Evolutionary conservation across 2,888 invertebrate species (phyloP), one percentile per base, ranked within the genome.

Genomic region (Calliphora vomitoria): DNA sequence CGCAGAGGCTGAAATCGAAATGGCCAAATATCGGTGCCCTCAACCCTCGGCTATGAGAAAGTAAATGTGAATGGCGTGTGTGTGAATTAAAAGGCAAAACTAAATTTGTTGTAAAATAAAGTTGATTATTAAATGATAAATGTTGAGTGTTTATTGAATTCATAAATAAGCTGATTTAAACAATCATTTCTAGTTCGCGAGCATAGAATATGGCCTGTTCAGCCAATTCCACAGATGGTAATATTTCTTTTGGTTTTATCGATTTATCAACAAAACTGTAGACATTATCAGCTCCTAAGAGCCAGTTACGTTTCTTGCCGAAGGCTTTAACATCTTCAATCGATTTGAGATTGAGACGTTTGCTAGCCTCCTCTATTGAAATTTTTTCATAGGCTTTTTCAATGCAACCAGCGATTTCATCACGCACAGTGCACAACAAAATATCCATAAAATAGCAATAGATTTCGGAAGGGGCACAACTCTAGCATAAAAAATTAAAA

Each of bases 381-480:
- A 99, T 97, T 92, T 96, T 97, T 87, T 97, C 97, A 93, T 99
- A 99, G 0, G 99, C 99, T 93, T 98, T 99, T 93, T 99, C 99
- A 92, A 99, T 97, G 92, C 99, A 99, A 0, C 97, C 97, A 0
- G 98, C 99, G 89, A 99, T 99, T 94, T 99, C 99, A 90, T 97
- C 97, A 69, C 99, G 95, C 47, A 99, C 98, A 0, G 99, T 99
- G 90, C 99, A 97, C 72, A 99, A 94, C 18, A 99, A 95, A 85
- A 98, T 98, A 90, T 99, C 98, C 95, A 99, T 99, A 94, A 99
- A 99, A 90, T 98, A 97, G 88, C 97, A 98, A 94, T 99, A 99
- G 88, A 97, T 97, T 88, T 97, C 97, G 0, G 99, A 98, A 85
- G 99, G 99, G 6, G 99, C 99, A 94, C 98, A 98, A 35, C 97